Evolutionary conservation across 2,888 invertebrate species (phyloP).

Genomic region (Escarpia spicata): DNA sequence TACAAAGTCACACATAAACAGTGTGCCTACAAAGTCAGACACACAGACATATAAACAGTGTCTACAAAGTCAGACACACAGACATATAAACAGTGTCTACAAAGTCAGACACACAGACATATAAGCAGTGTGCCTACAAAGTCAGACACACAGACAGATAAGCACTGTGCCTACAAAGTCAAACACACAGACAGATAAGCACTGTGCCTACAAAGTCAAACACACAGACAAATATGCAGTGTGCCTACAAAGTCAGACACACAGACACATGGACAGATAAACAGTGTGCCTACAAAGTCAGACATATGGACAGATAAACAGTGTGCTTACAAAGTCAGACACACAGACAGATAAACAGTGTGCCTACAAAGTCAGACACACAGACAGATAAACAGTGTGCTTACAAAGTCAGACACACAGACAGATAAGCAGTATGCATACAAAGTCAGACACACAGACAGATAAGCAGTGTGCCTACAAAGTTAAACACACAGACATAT

Average conservation of each 20-base stretch:
- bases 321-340: too few relatives aligned
- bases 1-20: neutral
- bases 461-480: neutral
- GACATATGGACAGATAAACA: too few relatives aligned
- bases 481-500: too few relatives aligned
- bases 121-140: neutral
- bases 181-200: slow-evolving; percentile 41
- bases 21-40: neutral
- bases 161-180: neutral
- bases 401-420: too few relatives aligned
- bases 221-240: neutral
- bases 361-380: too few relatives aligned
- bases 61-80: neutral
- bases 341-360: too few relatives aligned
- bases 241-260: neutral
- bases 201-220: slow-evolving; percentile 59
- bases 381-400: neutral
- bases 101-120: neutral
- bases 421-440: neutral
- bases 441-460: too few relatives aligned
- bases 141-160: neutral
- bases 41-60: neutral
- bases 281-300: too few relatives aligned
- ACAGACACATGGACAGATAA: neutral
- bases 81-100: neutral